Evolutionary conservation across 2,113 vertebrate species (phyloP), one percentile per base, ranked within the genome.

Genomic region (Toxotes chatareus): DNA sequence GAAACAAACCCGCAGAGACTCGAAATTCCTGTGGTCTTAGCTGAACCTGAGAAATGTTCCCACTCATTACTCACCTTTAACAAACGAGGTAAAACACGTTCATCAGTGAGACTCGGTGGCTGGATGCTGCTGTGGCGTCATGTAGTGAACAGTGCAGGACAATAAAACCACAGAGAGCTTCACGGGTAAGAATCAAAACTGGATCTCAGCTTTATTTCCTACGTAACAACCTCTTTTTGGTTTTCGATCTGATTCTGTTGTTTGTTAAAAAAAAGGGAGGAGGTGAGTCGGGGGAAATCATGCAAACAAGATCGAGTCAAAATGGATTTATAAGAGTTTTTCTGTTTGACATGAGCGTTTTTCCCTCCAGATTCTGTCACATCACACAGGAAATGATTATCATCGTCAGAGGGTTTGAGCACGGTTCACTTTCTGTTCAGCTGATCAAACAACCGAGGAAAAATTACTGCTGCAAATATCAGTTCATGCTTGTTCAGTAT

Each of bases 141-240:
- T 3, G 32, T 27, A 44, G 42, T 12, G 12, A 44, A 44, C 60
- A 19, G 0, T 13, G 5, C 3, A 2, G 19, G 9, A 14, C 8
- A 74, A 71, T 9, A 53, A 74, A 73, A 32, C 0, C 31, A 55
- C 19, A 34, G n/a, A 61, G n/a, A 36, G 23, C 13, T 3, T 23
- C 0, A 38, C 6, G 31, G 77, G 7, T 70, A 81, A 66, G 72
- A 86, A 84, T 84, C 66, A 84, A 90, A 90, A 90, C 64, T 76
- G 83, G 66, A 71, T 63, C 32, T 89, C 80, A 73, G 73, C 70
- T 94, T 93, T 93, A 94, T 94, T 94, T 92, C 89, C 84, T 53
- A 40, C n/a, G 76, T 91, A 93, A 86, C 88, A 90, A 87, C 10
- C 10, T 74, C 36, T 87, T 66, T 90, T 85, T 85, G 73, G 60